Conservation (phyloP, 2,113 vertebrate species). For the Gallinago undulata region DNA sequence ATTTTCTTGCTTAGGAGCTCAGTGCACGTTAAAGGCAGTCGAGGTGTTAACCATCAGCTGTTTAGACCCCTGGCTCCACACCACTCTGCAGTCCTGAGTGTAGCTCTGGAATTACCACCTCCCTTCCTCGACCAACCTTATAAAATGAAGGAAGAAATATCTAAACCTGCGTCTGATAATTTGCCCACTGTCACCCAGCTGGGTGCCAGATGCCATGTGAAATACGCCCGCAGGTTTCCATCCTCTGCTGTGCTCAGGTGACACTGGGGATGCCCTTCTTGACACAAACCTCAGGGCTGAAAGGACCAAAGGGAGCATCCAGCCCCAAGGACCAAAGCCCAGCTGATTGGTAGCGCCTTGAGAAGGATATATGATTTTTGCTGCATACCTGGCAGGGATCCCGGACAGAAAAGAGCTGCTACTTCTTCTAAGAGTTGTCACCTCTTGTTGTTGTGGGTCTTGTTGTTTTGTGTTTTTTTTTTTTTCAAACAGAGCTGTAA, state of each 20-base stretch:
- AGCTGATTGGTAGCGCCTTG: not conserved
- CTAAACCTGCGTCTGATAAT: not conserved
- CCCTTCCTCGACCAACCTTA: not conserved
- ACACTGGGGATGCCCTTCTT: rapidly evolving
- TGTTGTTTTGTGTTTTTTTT: no score
- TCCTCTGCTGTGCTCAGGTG: not conserved
- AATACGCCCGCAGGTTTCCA: not conserved
- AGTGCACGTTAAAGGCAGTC: not conserved
- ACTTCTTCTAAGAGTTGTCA: not conserved
- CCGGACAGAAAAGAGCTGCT: not conserved
- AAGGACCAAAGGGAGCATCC: not conserved
- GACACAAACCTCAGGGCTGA: not conserved
- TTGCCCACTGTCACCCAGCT: not conserved
- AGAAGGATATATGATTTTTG: not conserved
- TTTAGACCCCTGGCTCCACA: not conserved
- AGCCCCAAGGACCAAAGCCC: not conserved
- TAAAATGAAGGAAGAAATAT: not conserved
- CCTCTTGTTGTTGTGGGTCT: not conserved
- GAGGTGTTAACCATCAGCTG: not conserved
- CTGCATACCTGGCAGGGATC: not conserved
- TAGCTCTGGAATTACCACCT: not conserved
- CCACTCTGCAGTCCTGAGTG: not conserved
- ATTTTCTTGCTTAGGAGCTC: not conserved
- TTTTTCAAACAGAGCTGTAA: not conserved
- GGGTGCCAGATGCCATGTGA: not conserved